phyloP scores from a whole-genome alignment of 2,888 invertebrate species.

The Brenthis daphne region DNA sequence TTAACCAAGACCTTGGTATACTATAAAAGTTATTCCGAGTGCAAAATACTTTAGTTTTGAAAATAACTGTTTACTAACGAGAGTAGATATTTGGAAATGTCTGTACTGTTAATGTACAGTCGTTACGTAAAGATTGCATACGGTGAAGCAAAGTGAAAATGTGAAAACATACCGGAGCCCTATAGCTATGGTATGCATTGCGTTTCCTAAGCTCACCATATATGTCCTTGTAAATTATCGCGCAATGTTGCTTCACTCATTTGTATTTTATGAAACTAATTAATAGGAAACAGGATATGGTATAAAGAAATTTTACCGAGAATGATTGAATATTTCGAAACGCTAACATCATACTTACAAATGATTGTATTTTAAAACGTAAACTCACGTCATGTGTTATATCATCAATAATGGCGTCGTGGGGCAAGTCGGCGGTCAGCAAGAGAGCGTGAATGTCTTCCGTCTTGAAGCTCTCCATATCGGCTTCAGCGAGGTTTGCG shows the following conservation, averaged over 20 bases:
- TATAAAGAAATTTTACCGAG: conserved; percentile 4
- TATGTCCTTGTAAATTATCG: conserved; percentile 33
- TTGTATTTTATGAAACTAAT: conserved; percentile 2
- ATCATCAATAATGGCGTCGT: conserved; percentile 81
- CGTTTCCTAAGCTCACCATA: conserved; percentile 38
- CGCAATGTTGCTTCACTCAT: conserved; percentile 19
- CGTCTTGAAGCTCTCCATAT: conserved; percentile 96
- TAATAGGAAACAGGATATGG: conserved; percentile 13
- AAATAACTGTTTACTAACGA: conserved; percentile 10
- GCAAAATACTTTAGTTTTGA: conserved; percentile 6
- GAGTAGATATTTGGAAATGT: conserved; percentile 25
- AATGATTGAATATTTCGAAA: conserved; percentile 8
- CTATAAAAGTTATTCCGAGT: not conserved
- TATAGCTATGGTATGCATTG: conserved; percentile 33
- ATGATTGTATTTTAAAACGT: conserved; percentile 7
- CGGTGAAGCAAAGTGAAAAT: conserved; percentile 39
- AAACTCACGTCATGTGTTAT: conserved; percentile 77
- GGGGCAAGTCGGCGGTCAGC: conserved; percentile 87
- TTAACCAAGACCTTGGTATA: conserved; percentile 10
- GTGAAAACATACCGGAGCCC: conserved; percentile 37
- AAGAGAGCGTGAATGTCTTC: conserved; percentile 95
- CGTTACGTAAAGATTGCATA: conserved; percentile 38
- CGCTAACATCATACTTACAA: not conserved
- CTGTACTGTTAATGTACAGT: conserved; percentile 15
- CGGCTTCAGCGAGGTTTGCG: conserved; percentile 96